Evolutionary conservation across 1,140 invertebrate genomes (phyloP).

Genomic region (Neodiprion virginianus): DNA sequence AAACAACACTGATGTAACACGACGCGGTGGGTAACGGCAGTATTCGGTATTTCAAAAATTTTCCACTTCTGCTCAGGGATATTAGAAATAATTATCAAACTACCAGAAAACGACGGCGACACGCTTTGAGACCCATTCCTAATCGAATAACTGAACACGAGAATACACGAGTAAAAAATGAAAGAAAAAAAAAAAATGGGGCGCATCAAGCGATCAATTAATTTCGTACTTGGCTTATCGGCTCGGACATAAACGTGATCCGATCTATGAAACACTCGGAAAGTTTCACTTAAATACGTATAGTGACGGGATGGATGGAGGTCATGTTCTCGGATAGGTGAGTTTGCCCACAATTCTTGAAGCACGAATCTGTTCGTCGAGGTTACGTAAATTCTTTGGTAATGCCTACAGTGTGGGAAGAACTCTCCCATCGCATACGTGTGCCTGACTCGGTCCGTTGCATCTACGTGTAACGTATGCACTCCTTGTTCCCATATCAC

Average conservation of each 20-base stretch:
- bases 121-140: too few species aligned
- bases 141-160: too few species aligned
- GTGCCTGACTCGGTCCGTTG: too few species aligned
- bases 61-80: neutral
- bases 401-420: neutral
- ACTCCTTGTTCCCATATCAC: too few species aligned
- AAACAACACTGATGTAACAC: neutral
- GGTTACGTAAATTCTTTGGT: neutral
- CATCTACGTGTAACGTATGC: too few species aligned
- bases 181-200: too few species aligned
- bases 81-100: neutral
- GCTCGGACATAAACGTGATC: too few species aligned
- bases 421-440: neutral
- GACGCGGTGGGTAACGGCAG: neutral
- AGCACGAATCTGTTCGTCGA: neutral
- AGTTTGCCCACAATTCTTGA: neutral
- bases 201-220: too few species aligned
- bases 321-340: neutral
- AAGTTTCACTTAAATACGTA: too few species aligned
- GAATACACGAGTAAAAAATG: too few species aligned
- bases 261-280: too few species aligned
- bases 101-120: neutral
- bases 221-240: too few species aligned
- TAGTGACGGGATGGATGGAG: neutral
- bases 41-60: neutral